Percentiles rank a stretch among this genome's conserved stretches.
phyloP scores from a whole-genome alignment of 37 sponge, comb jelly and placozoan species.

The Cliona cf. orientalis region DNA sequence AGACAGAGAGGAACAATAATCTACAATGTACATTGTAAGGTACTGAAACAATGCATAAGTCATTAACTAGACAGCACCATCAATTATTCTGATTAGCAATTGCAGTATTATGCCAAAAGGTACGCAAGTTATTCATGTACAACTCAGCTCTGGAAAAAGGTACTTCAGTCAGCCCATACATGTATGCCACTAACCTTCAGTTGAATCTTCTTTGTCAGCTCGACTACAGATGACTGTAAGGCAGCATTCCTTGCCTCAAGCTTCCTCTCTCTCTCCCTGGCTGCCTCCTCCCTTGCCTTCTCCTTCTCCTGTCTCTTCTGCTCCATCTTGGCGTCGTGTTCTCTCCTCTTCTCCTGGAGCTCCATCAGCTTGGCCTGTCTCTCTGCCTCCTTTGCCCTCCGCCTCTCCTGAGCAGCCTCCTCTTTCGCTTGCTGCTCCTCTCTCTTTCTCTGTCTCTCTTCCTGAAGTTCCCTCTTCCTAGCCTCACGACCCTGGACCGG shows the following conservation, averaged over 20 bases:
- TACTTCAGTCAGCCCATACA: not conserved
- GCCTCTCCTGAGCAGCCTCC: constrained; percentile 90
- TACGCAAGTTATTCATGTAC: too few relatives aligned
- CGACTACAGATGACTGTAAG: constrained; percentile 43
- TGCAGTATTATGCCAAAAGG: not conserved
- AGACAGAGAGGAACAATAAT: not conserved
- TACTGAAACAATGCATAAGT: too few relatives aligned
- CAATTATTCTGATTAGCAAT: too few relatives aligned
- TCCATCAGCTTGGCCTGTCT: constrained; percentile 67
- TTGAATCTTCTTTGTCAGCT: constrained; percentile 78
- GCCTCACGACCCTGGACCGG: constrained; percentile 64
- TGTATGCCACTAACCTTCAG: constrained; percentile 47
- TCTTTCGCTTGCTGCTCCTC: constrained; percentile 92
- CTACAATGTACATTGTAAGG: too few relatives aligned
- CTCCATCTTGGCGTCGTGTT: constrained; percentile 72
- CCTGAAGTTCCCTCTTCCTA: constrained; percentile 69
- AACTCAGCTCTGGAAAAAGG: not conserved
- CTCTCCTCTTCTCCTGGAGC: constrained; percentile 20
- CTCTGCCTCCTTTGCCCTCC: constrained; percentile 76
- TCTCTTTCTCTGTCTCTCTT: constrained; percentile 75
- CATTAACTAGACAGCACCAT: too few relatives aligned
- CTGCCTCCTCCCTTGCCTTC: constrained; percentile 72
- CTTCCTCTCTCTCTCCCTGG: constrained; percentile 80
- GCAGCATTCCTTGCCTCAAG: constrained; percentile 67
- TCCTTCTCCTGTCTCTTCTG: constrained; percentile 61